Evolutionary conservation across 2,888 invertebrate species (phyloP), one percentile per base, ranked within the genome.

Genomic region (Agapostemon virescens): DNA sequence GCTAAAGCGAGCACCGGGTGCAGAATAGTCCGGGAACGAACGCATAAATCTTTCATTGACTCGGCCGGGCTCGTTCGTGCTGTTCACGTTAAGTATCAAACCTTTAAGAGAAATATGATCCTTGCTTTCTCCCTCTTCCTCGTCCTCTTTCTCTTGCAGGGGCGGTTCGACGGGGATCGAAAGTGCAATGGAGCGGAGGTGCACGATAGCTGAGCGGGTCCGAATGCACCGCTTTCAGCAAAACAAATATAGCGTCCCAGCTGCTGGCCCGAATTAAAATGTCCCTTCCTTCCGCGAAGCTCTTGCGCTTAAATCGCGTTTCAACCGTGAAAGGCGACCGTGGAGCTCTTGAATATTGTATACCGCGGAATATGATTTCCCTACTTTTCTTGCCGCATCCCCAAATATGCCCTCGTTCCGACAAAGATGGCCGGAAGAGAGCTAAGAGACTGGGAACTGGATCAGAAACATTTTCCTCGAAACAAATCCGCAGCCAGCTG

Each of bases 91-190:
- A 85, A 89, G 86, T 82, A 85, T 81, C 84, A 52, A 71, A 82
- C 75, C 84, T 84, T 85, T 82, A 69, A 78, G 74, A 86, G 85
- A 86, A 87, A 88, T 86, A 86, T 83, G 81, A 86, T 83, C 78
- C 81, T 69, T 58, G 71, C 68, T 70, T n/a, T n/a, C 11, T n/a
- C n/a, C 2, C 45, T 20, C 45, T 7, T 2, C 15, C 42, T 42
- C 45, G 1, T 17, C 0, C 42, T 0, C 20, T 20, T 0, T 20
- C 45, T 20, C 30, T 26, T 7, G 23, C 30, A 42, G 64, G 42
- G 61, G 49, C 55, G 55, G 71, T 17, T 72, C 42, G n/a, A 33
- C 42, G 15, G 63, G 67, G 64, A 85, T 75, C 75, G 58, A 67
- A 64, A 58, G 58, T 78, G 84, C 74, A 79, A 81, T 83, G 75